Conservation (phyloP, 2,113 vertebrate species). For the Elgaria multicarinata region DNA sequence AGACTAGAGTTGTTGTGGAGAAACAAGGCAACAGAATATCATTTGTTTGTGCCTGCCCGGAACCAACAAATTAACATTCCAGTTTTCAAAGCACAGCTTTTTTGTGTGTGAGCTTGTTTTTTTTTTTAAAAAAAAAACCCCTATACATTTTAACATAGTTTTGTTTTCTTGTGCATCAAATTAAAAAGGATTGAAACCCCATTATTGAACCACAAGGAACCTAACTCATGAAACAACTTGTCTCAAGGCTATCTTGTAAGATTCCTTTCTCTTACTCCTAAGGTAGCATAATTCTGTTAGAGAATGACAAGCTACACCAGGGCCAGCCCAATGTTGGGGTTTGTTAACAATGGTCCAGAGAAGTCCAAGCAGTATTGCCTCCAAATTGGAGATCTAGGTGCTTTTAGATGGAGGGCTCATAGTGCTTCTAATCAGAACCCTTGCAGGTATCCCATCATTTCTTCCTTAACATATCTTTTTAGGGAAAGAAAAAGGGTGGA, state of each 20-base stretch:
- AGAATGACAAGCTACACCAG: neutral
- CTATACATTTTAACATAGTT: neutral
- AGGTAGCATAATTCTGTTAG: neutral
- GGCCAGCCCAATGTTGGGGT: neutral
- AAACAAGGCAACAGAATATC: neutral
- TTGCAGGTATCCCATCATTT: no score
- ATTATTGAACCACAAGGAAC: neutral
- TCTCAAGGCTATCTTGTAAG: neutral
- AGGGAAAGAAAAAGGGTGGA: no score
- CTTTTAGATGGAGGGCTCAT: no score
- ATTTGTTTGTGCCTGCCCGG: neutral
- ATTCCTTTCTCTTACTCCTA: neutral
- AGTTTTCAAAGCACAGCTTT: neutral
- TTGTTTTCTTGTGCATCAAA: neutral
- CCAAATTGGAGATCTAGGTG: neutral
- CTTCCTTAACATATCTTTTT: no score
- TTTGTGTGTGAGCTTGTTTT: neutral
- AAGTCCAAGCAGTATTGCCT: neutral
- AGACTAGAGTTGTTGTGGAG: neutral
- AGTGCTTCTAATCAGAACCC: no score
- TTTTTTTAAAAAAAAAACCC: neutral
- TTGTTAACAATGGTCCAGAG: neutral
- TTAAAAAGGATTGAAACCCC: neutral
- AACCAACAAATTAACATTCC: neutral
- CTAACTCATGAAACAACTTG: neutral